These are phyloP conservation scores for Geopemphigus sp. DNA, from an alignment of 1,140 invertebrate genomes.

Conservation along the genomic window DNA sequence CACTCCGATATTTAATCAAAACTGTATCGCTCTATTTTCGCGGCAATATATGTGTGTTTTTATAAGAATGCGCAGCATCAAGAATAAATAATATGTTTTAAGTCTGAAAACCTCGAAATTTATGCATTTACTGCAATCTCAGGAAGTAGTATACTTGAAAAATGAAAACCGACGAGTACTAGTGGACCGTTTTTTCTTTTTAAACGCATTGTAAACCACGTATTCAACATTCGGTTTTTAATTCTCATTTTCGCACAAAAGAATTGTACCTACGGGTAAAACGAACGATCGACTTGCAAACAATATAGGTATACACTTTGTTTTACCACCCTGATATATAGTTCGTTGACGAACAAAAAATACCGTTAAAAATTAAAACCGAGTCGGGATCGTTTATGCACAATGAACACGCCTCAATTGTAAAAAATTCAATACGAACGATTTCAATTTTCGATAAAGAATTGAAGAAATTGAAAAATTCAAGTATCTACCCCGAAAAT, in stretches of 20 bases:
- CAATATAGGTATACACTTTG: slow-evolving; percentile 23
- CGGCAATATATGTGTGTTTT: no score
- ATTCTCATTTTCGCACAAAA: not conserved
- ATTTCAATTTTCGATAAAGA: slow-evolving; percentile 33
- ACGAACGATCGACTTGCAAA: not conserved
- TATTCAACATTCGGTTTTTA: not conserved
- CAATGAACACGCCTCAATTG: no score
- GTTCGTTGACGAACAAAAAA: not conserved
- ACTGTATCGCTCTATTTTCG: no score
- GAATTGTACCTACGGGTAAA: not conserved
- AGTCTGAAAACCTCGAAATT: not conserved
- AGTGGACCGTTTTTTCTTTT: slow-evolving; percentile 24
- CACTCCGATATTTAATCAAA: no score
- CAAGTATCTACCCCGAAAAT: not conserved
- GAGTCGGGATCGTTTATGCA: not conserved
- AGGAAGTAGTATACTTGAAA: slow-evolving; percentile 1
- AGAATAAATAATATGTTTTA: not conserved
- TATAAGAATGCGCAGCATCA: not conserved
- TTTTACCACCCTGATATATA: slow-evolving; percentile 17
- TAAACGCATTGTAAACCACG: not conserved
- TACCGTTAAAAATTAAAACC: slow-evolving; percentile 15
- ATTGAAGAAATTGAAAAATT: slow-evolving; percentile 25
- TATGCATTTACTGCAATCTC: not conserved
- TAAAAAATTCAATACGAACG: not conserved
- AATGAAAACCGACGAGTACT: not conserved